Base-by-base conservation (phyloP, 2,797 vertebrate species). In the Aldrovandia affinis region DNA sequence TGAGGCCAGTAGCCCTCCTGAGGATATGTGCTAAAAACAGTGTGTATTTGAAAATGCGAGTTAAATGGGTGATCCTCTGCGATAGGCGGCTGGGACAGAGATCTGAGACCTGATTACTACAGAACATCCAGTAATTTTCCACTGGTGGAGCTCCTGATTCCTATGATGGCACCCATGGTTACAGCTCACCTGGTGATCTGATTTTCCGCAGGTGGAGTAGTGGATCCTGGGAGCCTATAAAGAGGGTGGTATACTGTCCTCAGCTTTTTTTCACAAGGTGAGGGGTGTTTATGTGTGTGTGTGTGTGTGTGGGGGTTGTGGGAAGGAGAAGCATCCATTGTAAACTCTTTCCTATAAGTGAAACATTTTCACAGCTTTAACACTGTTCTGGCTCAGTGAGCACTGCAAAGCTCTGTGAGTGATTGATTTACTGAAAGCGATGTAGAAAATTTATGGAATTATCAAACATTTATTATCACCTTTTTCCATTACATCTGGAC, bases 341-440 rank as follows among this genome's bases (percentile, higher is more conserved):
- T 82, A 9, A 75, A 2, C 54, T 73, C 33, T 20, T 59, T 78
- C 42, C 20, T 78, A 68, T 83, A 55, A 84, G 82, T 85, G 88
- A 85, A 85, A 68, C 65, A 44, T 86, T 87, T 86, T 78, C 44
- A 89, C 89, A 85, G 83, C 80, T 18, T 78, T 59, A 47, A 25
- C 25, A 12, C 18, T 30, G 30, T 15, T 15, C 28, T 25, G 47
- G 57, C 6, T 36, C 28, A 50, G 44, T 42, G 42, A 68, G 77
- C 77, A 47, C n/a, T n/a, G 70, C 52, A 59, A 47, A 18, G 52
- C 75, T 77, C 42, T 55, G 2, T 6, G 30, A 77, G 25, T 28
- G 42, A 73, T 14, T 54, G 57, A 78, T 83, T 36, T 57, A 75
- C 82, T 33, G 15, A 12, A 7, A 8, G 36, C 28, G 2, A 25